Conservation (phyloP, 2,888 invertebrate species). For the Hyles lineata region DNA sequence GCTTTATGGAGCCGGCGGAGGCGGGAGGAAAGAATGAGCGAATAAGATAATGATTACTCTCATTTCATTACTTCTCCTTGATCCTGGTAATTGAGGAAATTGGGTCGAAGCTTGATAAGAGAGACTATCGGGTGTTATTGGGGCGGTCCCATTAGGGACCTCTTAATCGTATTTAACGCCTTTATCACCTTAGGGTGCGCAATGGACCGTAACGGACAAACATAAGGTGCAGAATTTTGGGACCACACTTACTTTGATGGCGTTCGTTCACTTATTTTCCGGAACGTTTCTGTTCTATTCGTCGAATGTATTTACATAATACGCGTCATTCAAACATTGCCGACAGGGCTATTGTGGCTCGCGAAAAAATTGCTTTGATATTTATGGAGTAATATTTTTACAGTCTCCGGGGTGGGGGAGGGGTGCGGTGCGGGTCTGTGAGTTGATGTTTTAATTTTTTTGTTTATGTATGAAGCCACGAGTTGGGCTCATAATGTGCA, state of each 20-base stretch:
- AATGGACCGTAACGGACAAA: constrained; percentile 65
- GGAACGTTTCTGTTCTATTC: constrained; percentile 42
- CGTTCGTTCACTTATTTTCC: constrained; percentile 48
- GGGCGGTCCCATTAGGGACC: constrained; percentile 71
- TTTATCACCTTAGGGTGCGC: constrained; percentile 79
- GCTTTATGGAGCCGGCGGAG: constrained; percentile 72
- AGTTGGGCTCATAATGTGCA: constrained; percentile 74
- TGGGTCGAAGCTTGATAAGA: constrained; percentile 79
- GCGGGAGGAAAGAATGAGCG: constrained; percentile 72
- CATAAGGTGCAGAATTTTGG: constrained; percentile 52
- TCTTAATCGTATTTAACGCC: constrained; percentile 80
- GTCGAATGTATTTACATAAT: constrained; percentile 52
- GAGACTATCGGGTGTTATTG: constrained; percentile 71
- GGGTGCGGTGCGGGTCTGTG: not conserved
- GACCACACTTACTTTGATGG: constrained; percentile 49
- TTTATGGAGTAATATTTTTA: constrained; percentile 41
- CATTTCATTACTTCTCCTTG: constrained; percentile 83
- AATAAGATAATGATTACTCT: constrained; percentile 82
- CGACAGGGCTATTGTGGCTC: constrained; percentile 44
- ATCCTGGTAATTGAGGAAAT: constrained; percentile 83
- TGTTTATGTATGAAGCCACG: constrained; percentile 60
- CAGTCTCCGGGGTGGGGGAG: constrained; percentile 36
- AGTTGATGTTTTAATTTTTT: constrained; percentile 70
- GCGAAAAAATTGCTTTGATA: constrained; percentile 37
- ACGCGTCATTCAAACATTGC: constrained; percentile 45